Conservation (phyloP, 92 coral and sea anemone species). For the Porites cylindrica region DNA sequence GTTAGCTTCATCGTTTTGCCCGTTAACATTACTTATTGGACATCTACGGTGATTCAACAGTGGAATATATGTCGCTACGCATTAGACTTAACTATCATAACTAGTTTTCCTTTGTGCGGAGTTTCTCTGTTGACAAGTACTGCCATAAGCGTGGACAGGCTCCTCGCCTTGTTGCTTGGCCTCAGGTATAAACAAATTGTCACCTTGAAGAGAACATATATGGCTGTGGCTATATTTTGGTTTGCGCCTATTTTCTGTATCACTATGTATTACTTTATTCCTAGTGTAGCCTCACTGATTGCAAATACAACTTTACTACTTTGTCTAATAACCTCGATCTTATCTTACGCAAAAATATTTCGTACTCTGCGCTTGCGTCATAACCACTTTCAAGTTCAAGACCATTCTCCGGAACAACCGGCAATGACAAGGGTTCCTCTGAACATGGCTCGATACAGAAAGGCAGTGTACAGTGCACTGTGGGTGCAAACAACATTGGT, state of each 20-base stretch:
- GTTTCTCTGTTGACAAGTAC: not conserved
- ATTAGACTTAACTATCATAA: not conserved
- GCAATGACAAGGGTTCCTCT: not conserved
- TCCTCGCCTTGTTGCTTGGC: not conserved
- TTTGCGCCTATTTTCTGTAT: not conserved
- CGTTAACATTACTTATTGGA: not conserved
- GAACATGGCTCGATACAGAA: not conserved
- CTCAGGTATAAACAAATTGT: not conserved
- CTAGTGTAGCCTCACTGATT: not conserved
- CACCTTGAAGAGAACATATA: not conserved
- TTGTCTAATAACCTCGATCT: not conserved
- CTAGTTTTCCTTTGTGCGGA: not conserved
- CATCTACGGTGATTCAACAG: not conserved
- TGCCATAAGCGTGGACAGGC: not conserved
- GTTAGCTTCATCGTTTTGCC: not conserved
- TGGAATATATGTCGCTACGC: not conserved
- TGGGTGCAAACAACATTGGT: not conserved
- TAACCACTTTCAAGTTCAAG: not conserved
- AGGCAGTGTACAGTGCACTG: not conserved
- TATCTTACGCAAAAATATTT: not conserved
- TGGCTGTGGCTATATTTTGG: not conserved
- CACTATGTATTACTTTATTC: not conserved
- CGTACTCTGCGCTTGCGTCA: not conserved
- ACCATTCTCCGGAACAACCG: not conserved
- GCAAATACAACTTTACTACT: too few species aligned